phyloP scores from a whole-genome alignment of 1,140 invertebrate genomes.

The Campoletis sonorensis region DNA sequence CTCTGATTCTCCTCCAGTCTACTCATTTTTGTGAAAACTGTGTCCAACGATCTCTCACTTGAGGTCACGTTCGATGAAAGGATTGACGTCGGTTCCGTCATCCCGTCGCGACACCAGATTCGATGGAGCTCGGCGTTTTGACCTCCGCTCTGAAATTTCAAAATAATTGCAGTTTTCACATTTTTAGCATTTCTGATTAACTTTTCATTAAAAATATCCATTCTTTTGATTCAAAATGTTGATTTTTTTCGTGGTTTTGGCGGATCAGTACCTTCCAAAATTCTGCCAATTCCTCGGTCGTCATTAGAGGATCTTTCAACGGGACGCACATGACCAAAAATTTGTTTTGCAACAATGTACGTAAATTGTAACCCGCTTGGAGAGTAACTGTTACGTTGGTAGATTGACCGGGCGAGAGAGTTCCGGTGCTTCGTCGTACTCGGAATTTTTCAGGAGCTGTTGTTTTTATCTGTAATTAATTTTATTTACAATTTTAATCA shows the following conservation, averaged over 20 bases:
- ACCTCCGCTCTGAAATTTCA: slow-evolving; percentile 58
- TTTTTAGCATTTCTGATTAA: too few species aligned
- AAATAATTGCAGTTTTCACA: slow-evolving; percentile 31
- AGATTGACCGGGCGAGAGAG: slow-evolving; percentile 78
- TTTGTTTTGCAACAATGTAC: slow-evolving; percentile 78
- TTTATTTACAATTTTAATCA: too few species aligned
- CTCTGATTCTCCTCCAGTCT: slow-evolving; percentile 67
- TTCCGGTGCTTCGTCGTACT: slow-evolving; percentile 90
- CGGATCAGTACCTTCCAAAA: slow-evolving; percentile 80
- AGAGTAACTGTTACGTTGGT: slow-evolving; percentile 77
- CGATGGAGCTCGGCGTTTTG: slow-evolving; percentile 75
- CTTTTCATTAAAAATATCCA: too few species aligned
- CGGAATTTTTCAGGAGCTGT: slow-evolving; percentile 91
- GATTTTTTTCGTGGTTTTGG: too few species aligned
- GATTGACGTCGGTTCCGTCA: slow-evolving; percentile 56
- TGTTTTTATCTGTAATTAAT: slow-evolving; percentile 82
- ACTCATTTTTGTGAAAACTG: slow-evolving; percentile 68
- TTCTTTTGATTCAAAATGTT: too few species aligned
- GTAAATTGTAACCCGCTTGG: slow-evolving; percentile 77
- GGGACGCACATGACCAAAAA: slow-evolving; percentile 84
- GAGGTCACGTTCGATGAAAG: slow-evolving; percentile 28
- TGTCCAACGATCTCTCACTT: slow-evolving; percentile 60
- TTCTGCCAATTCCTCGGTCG: slow-evolving; percentile 75
- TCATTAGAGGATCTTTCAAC: slow-evolving; percentile 74
- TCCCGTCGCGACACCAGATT: slow-evolving; percentile 72